These are phyloP conservation scores for Acheta domesticus DNA, from an alignment of 2,888 invertebrate genomes.

Conservation along the genomic window DNA sequence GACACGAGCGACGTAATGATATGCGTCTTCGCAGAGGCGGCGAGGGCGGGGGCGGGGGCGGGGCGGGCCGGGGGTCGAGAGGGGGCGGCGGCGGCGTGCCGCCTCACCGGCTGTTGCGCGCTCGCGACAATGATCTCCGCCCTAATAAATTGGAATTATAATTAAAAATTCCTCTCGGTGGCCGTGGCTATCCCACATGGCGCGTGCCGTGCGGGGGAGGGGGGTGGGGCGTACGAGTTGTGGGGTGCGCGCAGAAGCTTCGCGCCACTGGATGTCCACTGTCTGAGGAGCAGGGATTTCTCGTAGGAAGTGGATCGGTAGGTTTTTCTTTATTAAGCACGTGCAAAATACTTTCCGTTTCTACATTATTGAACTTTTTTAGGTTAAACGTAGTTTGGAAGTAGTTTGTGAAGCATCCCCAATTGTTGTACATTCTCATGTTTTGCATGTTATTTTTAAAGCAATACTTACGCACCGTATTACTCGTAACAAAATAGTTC, in stretches of 20 bases:
- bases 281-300: background rate
- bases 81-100: constrained; percentile 12
- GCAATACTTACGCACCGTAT: too few species aligned
- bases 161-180: background rate
- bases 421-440: too few species aligned
- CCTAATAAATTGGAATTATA: constrained; percentile 5
- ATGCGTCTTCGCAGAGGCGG: constrained; percentile 18
- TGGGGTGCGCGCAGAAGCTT: background rate
- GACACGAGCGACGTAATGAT: background rate
- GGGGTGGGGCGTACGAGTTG: background rate
- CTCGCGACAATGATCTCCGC: background rate
- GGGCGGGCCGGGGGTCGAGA: constrained; percentile 28
- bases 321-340: too few species aligned
- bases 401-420: too few species aligned
- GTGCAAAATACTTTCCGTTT: too few species aligned
- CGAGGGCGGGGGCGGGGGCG: constrained; percentile 23
- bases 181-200: background rate
- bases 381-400: too few species aligned
- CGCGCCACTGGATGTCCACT: background rate
- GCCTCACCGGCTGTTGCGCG: constrained; percentile 22
- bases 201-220: constrained; percentile 12
- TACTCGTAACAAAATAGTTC: too few species aligned
- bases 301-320: too few species aligned
- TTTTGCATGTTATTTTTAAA: too few species aligned
- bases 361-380: too few species aligned